Evolutionary conservation across 1,140 invertebrate genomes (phyloP), one percentile per base, ranked within the genome.

Genomic region (Sycobia sp.): DNA sequence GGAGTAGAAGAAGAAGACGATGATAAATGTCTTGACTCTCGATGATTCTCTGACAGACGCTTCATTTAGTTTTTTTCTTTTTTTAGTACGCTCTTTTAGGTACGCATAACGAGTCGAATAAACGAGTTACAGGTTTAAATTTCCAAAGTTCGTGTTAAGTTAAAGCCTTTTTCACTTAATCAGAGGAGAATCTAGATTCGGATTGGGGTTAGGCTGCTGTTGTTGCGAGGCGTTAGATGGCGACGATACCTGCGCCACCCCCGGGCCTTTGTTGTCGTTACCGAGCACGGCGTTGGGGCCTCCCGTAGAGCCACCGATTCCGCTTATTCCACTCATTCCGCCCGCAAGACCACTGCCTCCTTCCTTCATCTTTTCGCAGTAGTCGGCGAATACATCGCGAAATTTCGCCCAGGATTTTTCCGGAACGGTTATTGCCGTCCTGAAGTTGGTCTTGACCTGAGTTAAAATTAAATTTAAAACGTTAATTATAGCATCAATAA

Each of bases 321-420:
- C 69, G 39, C 75, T 69, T 47, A 67, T 73, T 8, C 71, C 69
- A n/a, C 71, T 65, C 59, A 73, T 68, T 20, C 71, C 72, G 23
- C 73, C 72, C 18, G 73, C 73, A n/a, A 70, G 71, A 32, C 77
- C 78, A n/a, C 70, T 76, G 49, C 78, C 73, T 44, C 74, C 74
- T 61, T 90, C 88, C 73, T 89, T 89, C 85, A 96, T 95, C 83
- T 96, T 96, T 69, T 96, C 93, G 81, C 94, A 95, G 82, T 96
- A 96, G 79, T 98, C 95, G 69, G 91, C 90, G 74, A 98, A 91
- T 75, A 97, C 95, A 84, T 98, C 96, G 69, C 95, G 90, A 87
- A 98, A 97, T 71, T 93, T 89, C 62, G 89, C 88, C 96, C 96
- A 98, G 69, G 95, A 97, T 82, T 97, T 95, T 82, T 98, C 96